Base-by-base conservation (phyloP, 2,113 vertebrate species). In the Chamaetylas fuelleborni region DNA sequence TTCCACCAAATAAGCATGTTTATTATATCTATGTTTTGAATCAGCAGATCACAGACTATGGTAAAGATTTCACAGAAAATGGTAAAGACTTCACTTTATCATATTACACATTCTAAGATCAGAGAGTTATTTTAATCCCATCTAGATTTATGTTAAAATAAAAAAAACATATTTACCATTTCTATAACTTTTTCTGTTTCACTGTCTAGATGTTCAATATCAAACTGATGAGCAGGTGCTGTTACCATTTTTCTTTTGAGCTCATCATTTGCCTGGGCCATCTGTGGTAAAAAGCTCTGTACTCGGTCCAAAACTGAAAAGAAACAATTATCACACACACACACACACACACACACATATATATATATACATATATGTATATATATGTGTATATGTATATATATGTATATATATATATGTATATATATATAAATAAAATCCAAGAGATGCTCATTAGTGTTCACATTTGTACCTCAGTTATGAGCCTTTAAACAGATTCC, bases 231-330 rank as follows among this genome's bases (percentile, higher is more conserved):
- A 54, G 96, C 94, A 14, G 98, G 98, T 50, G 96, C 96, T 10
- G 95, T 94, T 26, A 98, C 97, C 95, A 99, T 99, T 93, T 99
- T 98, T 95, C 94, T 97, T 89, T 83, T 98, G 47, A 99, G 97
- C 60, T 98, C 98, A 86, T 98, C 97, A 33, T 99, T 99, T 81
- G 99, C 99, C 57, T 97, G 97, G 2, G 98, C 99, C 96, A 99
- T 98, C 94, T 98, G 98, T 29, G 99, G 99, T 64, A 99, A 96
- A 92, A 99, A 99, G 91, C 73, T 98, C 97, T 99, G 99, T 29
- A 99, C 97, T 92, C 97, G 97, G 65, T 99, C 98, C 86, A 99
- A 90, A 51, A 99, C 99, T 99, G 92, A 73, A 73, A 73, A 90
- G 22, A 93, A 89, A 83, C 81, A 88, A 91, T 62, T 60, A 85